Evolutionary conservation across 1,140 invertebrate species (phyloP).

Genomic region (Papilio dardanus): DNA sequence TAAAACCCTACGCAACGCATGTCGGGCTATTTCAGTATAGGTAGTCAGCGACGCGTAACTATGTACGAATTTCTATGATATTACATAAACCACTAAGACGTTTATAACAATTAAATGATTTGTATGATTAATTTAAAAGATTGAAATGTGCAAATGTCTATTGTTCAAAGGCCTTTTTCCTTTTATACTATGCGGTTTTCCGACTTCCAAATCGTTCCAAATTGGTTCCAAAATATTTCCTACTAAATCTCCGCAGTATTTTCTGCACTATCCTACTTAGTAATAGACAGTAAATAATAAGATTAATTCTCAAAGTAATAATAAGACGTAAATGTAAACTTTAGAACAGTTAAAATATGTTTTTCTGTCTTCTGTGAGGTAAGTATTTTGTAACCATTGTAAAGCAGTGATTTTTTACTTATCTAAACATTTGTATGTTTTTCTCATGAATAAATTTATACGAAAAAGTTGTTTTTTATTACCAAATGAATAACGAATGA

Average conservation of each 20-base stretch:
- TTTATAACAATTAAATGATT: too few relatives aligned
- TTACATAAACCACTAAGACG: too few relatives aligned
- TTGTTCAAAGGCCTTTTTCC: too few relatives aligned
- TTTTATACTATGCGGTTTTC: too few relatives aligned
- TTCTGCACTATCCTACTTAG: neutral
- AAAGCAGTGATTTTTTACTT: neutral
- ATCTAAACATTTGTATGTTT: neutral
- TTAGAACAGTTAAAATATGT: neutral
- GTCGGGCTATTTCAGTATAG: too few relatives aligned
- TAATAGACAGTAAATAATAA: neutral
- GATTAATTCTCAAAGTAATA: neutral
- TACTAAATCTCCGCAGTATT: neutral
- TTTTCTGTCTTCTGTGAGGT: neutral
- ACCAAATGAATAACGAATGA: neutral
- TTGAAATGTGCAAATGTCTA: too few relatives aligned
- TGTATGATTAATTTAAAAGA: too few relatives aligned
- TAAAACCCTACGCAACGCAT: too few relatives aligned
- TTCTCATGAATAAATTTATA: neutral
- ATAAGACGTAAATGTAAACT: neutral
- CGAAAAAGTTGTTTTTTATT: neutral
- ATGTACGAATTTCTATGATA: too few relatives aligned
- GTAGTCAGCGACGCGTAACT: too few relatives aligned
- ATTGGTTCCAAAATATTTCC: neutral
- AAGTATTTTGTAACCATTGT: constrained; percentile 10
- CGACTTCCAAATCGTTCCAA: too few relatives aligned